These are phyloP conservation scores for Spilosoma lubricipeda DNA, from an alignment of 2,888 invertebrate genomes.

Conservation along the genomic window DNA sequence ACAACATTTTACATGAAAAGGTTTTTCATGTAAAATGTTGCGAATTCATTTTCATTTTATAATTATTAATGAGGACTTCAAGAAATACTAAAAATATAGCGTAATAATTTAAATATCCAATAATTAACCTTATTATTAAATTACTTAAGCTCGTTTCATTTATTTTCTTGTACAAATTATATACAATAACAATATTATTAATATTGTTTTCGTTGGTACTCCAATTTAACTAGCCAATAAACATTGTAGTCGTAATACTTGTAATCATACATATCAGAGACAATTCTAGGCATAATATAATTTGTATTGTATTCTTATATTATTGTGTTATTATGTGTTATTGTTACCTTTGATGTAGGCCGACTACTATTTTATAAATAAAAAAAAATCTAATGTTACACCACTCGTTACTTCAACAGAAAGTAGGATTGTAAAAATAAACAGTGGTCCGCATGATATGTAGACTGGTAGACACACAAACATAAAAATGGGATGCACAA, in stretches of 20 bases:
- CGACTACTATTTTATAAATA: background rate
- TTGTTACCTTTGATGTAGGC: too few relatives aligned
- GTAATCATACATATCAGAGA: background rate
- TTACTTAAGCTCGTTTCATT: too few relatives aligned
- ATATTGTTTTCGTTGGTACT: background rate
- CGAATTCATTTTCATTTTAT: too few relatives aligned
- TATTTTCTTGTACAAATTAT: background rate
- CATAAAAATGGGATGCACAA: conserved; percentile 73
- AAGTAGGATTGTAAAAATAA: conserved; percentile 1
- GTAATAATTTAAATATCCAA: too few relatives aligned
- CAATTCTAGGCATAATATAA: too few relatives aligned
- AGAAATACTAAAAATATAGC: too few relatives aligned
- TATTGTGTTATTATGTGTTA: too few relatives aligned
- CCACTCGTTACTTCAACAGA: background rate
- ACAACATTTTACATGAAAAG: too few relatives aligned
- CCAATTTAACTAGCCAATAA: background rate
- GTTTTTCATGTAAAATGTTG: too few relatives aligned
- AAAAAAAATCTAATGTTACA: background rate
- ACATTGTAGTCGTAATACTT: background rate
- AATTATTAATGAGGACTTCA: too few relatives aligned
- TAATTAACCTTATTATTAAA: too few relatives aligned
- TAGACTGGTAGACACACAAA: conserved; percentile 9
- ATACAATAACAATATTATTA: background rate
- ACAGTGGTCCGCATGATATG: background rate
- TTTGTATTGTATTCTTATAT: too few relatives aligned